These are phyloP conservation scores for Kryptolebias marmoratus DNA, from an alignment of 2,113 vertebrate genomes.

Conservation along the genomic window DNA sequence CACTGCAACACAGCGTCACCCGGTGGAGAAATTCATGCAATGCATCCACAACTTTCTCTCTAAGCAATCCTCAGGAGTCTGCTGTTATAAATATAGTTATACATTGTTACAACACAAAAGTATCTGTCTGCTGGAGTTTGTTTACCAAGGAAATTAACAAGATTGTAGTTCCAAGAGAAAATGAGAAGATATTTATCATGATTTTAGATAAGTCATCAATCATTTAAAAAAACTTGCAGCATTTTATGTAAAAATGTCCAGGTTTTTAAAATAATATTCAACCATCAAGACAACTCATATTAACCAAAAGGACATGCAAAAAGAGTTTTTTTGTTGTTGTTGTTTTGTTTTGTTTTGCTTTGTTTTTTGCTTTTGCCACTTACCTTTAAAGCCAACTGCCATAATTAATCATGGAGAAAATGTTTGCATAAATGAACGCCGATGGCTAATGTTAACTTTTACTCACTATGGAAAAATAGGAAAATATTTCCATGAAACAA, in stretches of 20 bases:
- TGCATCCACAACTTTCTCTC: slow-evolving; percentile 24
- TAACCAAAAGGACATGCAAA: not conserved
- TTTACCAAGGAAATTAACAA: not conserved
- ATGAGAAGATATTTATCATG: too few relatives aligned
- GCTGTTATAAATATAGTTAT: not conserved
- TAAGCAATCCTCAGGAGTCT: not conserved
- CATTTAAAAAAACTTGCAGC: not conserved
- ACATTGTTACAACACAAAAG: too few relatives aligned
- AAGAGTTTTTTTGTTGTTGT: not conserved
- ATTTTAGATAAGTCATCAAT: too few relatives aligned
- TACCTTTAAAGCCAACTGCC: not conserved
- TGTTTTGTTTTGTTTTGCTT: too few relatives aligned
- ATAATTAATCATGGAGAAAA: not conserved
- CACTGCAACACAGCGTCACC: slow-evolving; percentile 71
- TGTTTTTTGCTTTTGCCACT: too few relatives aligned
- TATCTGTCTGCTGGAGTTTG: not conserved
- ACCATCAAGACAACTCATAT: not conserved
- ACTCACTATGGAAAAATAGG: not conserved
- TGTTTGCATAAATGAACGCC: slow-evolving; percentile 14
- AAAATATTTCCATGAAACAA: slow-evolving; percentile 31
- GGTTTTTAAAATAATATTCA: not conserved
- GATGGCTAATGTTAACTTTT: slow-evolving; percentile 10
- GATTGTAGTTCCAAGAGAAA: not conserved
- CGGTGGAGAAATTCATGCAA: slow-evolving; percentile 48
- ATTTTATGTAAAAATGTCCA: not conserved